A percentile compares a stretch with the other conserved stretches of the same genome.
Conservation (phyloP, 1,140 invertebrate genomes). For the Drosophila kurseongensis region DNA sequence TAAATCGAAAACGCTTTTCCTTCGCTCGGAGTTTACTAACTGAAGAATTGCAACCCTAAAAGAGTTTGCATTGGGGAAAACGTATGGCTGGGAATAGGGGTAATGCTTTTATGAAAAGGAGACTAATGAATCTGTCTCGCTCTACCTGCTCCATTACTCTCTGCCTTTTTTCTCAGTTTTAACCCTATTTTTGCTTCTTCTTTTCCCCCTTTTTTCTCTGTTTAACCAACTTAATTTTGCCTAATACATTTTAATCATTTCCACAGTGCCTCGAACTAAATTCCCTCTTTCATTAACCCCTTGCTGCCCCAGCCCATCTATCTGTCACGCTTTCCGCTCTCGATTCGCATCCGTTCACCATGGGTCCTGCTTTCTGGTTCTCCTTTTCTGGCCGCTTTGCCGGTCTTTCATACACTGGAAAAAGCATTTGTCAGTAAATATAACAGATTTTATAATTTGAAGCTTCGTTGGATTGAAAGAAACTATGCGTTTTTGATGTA, state of each 20-base stretch:
- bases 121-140: not conserved
- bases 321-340: slow-evolving; percentile 66
- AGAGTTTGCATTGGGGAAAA: too few relatives aligned
- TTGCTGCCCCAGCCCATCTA: slow-evolving; percentile 13
- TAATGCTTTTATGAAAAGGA: not conserved
- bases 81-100: not conserved
- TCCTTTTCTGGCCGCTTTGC: slow-evolving; percentile 7
- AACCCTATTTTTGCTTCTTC: not conserved
- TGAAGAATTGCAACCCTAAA: too few relatives aligned
- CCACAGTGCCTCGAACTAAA: slow-evolving; percentile 26
- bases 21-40: too few relatives aligned
- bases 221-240: slow-evolving; percentile 4
- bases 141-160: not conserved
- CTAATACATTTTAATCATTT: slow-evolving; percentile 29
- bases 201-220: not conserved
- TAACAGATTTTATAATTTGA: too few relatives aligned
- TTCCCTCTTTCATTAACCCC: slow-evolving; percentile 14
- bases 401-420: not conserved
- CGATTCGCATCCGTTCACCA: slow-evolving; percentile 58
- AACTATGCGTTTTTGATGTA: too few relatives aligned
- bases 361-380: not conserved
- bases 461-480: not conserved
- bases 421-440: not conserved
- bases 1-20: too few relatives aligned
- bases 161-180: not conserved